phyloP scores from a whole-genome alignment of 2,797 vertebrate species.

The Fistularia tabacaria region DNA sequence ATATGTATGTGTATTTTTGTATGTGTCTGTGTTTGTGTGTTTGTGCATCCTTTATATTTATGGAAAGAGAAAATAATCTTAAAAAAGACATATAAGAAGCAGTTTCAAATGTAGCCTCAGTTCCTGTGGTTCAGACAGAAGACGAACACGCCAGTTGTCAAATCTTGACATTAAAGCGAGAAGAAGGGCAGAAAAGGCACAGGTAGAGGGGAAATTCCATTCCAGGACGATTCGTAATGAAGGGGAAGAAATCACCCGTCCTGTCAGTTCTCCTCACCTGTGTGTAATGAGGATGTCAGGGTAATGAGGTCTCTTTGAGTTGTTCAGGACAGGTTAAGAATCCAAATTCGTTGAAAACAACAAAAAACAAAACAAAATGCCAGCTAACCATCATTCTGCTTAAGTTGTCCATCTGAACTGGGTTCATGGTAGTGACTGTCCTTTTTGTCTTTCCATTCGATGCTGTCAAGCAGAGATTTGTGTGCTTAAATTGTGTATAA shows the following conservation, averaged over 20 bases:
- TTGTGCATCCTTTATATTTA: too few species aligned
- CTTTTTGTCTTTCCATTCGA: too few species aligned
- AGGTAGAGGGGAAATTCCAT: slow-evolving; percentile 12
- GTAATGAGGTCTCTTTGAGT: slow-evolving; percentile 5
- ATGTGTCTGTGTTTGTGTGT: too few species aligned
- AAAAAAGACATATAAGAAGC: not conserved
- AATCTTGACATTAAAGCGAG: slow-evolving; percentile 14
- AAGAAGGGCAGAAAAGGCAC: not conserved
- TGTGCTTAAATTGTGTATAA: too few species aligned
- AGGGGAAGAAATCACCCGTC: slow-evolving; percentile 9
- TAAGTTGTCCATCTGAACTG: too few species aligned
- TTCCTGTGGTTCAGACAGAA: not conserved
- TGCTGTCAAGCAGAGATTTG: too few species aligned
- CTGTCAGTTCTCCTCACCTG: slow-evolving; percentile 45
- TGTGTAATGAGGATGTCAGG: slow-evolving; percentile 54
- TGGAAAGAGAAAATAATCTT: not conserved
- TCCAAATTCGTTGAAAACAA: too few species aligned
- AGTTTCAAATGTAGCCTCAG: not conserved
- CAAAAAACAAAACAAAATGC: too few species aligned
- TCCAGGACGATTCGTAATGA: slow-evolving; percentile 5
- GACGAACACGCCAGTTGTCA: slow-evolving; percentile 13
- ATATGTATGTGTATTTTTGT: too few species aligned
- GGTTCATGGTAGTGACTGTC: too few species aligned
- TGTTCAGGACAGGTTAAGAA: too few species aligned
- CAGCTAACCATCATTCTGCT: too few species aligned